Conservation (phyloP, 2,888 invertebrate species). For the Lepidochitona cinerea region DNA sequence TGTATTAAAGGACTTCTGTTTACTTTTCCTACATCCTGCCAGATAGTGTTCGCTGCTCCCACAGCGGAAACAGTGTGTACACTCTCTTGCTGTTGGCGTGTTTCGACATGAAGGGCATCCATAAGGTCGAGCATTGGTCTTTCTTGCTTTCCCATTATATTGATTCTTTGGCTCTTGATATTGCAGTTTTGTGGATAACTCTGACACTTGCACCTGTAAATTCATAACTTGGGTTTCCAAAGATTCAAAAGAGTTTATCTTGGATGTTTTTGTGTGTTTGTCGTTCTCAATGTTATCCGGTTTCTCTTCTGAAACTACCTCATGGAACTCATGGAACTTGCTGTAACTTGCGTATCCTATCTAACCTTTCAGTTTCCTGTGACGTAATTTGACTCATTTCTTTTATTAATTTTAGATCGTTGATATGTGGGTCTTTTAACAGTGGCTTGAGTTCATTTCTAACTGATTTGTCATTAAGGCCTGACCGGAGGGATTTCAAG, state of each 20-base stretch:
- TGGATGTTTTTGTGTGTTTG: neutral
- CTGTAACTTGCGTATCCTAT: neutral
- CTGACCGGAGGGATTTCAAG: constrained; percentile 5
- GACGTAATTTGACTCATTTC: neutral
- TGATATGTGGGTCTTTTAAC: neutral
- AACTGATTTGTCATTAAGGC: neutral
- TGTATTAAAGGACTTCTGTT: neutral
- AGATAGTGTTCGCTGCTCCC: constrained; percentile 4
- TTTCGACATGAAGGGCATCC: neutral
- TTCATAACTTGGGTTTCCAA: neutral
- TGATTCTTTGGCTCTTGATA: too few relatives aligned
- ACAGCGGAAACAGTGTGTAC: neutral
- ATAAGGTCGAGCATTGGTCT: too few relatives aligned
- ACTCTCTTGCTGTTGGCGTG: neutral
- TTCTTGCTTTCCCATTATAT: too few relatives aligned
- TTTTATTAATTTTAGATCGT: constrained; percentile 11
- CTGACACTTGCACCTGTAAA: neutral
- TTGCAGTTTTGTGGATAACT: too few relatives aligned
- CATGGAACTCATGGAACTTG: too few relatives aligned
- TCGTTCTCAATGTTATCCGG: neutral
- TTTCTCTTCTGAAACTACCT: neutral
- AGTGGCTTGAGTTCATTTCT: constrained; percentile 11
- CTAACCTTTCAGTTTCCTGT: constrained; percentile 7
- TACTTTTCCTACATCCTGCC: neutral
- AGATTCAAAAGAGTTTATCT: neutral